Percentiles rank a stretch among this genome's conserved stretches.
phyloP scores from a whole-genome alignment of 2,888 invertebrate species.

The Dexiosoma caninum region DNA sequence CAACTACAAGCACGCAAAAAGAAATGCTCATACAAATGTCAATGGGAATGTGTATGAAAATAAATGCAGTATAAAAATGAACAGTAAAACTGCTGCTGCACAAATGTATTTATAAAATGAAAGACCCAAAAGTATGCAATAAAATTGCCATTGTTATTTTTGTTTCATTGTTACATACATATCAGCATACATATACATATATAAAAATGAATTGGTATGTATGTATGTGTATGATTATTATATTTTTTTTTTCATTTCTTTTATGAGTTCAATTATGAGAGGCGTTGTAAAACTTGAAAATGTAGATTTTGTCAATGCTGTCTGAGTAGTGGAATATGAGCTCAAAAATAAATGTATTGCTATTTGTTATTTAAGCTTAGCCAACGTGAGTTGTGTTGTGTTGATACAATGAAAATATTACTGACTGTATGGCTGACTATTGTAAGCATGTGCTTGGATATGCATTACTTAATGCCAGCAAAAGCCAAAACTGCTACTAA shows the following conservation, averaged over 20 bases:
- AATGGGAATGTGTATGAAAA: neutral
- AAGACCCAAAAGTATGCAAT: conserved; percentile 69
- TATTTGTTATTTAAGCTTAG: neutral
- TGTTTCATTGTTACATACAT: conserved; percentile 65
- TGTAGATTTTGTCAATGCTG: conserved; percentile 1
- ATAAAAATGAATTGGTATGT: no score
- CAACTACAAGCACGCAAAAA: neutral
- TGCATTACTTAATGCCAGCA: conserved; percentile 52
- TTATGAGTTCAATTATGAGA: conserved; percentile 52
- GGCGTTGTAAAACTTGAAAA: conserved; percentile 44
- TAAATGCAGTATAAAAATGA: conserved; percentile 45
- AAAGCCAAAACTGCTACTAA: conserved; percentile 9
- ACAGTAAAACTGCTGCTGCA: neutral
- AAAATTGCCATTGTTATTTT: conserved; percentile 68
- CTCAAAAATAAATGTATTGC: conserved; percentile 3
- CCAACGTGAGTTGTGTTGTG: neutral
- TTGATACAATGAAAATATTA: neutral
- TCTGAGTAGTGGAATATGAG: neutral
- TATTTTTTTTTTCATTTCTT: no score
- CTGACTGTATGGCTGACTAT: conserved; percentile 3
- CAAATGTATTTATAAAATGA: conserved; percentile 9
- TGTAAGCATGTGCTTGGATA: conserved; percentile 38
- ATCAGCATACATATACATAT: no score
- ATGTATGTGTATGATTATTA: no score
- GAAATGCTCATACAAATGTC: conserved; percentile 17